Conservation (phyloP, 2,797 vertebrate species). For the Galago senegalensis region DNA sequence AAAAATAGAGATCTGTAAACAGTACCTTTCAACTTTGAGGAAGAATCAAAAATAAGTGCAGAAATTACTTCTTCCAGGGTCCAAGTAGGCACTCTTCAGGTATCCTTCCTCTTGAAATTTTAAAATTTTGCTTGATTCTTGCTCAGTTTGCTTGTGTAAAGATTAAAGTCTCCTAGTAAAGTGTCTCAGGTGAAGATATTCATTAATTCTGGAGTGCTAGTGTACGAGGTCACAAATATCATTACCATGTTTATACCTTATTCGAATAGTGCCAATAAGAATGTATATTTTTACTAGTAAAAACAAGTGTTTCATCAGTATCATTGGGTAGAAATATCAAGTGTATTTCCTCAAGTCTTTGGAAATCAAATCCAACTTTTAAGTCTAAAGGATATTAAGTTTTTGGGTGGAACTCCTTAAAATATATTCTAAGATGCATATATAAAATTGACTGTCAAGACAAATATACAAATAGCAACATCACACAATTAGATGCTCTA, state of each 20-base stretch:
- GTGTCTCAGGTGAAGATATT: background rate
- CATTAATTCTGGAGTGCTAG: background rate
- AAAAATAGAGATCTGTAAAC: background rate
- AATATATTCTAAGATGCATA: background rate
- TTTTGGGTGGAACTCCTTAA: background rate
- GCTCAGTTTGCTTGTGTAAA: background rate
- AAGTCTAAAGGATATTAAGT: slow-evolving; percentile 16
- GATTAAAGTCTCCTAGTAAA: background rate
- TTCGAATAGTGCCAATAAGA: background rate
- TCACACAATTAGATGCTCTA: background rate
- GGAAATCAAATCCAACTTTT: background rate
- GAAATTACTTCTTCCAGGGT: background rate
- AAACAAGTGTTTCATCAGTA: background rate
- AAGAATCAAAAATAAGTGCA: background rate
- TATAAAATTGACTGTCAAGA: background rate
- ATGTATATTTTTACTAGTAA: background rate
- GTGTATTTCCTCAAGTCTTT: background rate
- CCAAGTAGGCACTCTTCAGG: background rate
- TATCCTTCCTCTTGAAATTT: background rate
- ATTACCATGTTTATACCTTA: background rate
- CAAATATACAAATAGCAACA: background rate
- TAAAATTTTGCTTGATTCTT: background rate
- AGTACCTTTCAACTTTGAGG: background rate
- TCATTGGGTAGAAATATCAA: background rate
- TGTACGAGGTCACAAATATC: background rate